Evolutionary conservation across 2,113 vertebrate genomes (phyloP), one percentile per base, ranked within the genome.

Genomic region (Lynx canadensis): DNA sequence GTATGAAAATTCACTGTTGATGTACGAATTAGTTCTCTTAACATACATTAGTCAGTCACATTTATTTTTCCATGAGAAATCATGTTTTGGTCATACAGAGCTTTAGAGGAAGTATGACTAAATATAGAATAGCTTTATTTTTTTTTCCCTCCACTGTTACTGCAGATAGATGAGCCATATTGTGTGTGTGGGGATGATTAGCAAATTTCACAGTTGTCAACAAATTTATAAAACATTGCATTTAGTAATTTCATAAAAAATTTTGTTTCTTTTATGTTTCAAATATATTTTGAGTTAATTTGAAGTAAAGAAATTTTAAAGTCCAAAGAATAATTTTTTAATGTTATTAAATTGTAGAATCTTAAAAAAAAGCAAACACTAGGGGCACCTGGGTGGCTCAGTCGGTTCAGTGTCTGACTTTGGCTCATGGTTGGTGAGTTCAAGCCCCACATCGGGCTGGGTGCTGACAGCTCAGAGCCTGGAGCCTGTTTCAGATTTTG

Each of bases 281-380:
- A 76, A 68, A 25, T 90, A 21, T 69, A 90, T 74, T 84, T 97
- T 79, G 45, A 85, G 38, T 93, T 90, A 81, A 78, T 69, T 63
- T 50, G 13, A 91, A 91, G 25, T 60, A 60, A 89, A 36, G 41
- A 82, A 83, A 57, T 7, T 19, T 15, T 55, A 48, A 96, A 45
- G 7, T 38, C 23, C 27, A 94, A 82, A 36, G 31, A 76, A 57
- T 33, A 82, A 16, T 33, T 55, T n/a, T n/a, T 15, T 57, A 66
- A 38, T 12, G 63, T 13, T 27, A 73, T 73, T 36, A 73, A 74
- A 81, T 50, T 57, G 33, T 9, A 66, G 23, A 86, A 48, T 31
- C 7, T 65, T n/a, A 80, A 91, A 36, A 91, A 36, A 87, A 91
- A 91, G 13, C 52, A 91, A 36, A 71, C 15, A 71, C 12, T 57